Conservation (phyloP, 2,888 invertebrate species). For the Orchestes rusci region DNA sequence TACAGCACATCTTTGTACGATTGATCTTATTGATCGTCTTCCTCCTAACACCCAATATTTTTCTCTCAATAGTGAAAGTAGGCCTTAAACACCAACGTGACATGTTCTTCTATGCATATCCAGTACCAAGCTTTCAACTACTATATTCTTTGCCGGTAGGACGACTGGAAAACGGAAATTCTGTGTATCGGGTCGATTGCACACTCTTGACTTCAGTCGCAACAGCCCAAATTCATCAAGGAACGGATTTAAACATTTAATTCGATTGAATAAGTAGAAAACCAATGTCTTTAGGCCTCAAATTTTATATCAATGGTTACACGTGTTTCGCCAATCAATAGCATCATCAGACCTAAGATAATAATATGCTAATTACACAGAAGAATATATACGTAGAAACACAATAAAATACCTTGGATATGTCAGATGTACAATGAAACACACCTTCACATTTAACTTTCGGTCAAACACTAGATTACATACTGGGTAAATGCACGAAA, state of each 20-base stretch:
- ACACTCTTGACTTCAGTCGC: slow-evolving; percentile 8
- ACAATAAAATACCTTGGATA: no score
- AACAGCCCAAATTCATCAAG: slow-evolving; percentile 7
- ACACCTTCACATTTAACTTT: no score
- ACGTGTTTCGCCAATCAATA: no score
- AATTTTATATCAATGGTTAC: no score
- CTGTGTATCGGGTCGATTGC: slow-evolving; percentile 8
- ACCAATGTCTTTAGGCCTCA: no score
- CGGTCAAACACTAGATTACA: no score
- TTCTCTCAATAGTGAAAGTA: slow-evolving; percentile 25
- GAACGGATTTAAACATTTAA: background rate
- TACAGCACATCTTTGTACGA: slow-evolving; percentile 17
- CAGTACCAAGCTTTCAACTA: slow-evolving; percentile 16
- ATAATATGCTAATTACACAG: no score
- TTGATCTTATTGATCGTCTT: slow-evolving; percentile 20
- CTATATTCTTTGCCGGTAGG: slow-evolving; percentile 16
- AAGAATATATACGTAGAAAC: no score
- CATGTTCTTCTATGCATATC: slow-evolving; percentile 17
- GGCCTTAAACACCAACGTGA: slow-evolving; percentile 25
- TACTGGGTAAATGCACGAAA: no score
- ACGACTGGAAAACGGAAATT: slow-evolving; percentile 19
- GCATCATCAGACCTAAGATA: no score
- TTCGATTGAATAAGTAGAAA: no score
- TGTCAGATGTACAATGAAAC: no score
- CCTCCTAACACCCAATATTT: slow-evolving; percentile 28